Conservation (phyloP, 2,113 vertebrate genomes). For the Zosterops borbonicus region DNA sequence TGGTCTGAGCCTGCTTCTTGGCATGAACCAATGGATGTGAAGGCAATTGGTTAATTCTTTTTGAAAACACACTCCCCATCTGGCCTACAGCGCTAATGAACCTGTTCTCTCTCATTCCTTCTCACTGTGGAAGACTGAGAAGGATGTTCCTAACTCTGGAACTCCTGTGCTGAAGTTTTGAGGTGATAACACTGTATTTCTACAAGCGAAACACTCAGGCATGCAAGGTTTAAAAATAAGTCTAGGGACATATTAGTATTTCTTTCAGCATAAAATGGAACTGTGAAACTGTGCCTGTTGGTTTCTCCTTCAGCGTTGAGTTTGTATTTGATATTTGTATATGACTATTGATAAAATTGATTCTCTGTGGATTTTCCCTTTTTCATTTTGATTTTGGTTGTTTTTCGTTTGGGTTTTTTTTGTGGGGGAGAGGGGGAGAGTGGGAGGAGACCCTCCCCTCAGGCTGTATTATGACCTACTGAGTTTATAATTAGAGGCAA, state of each 20-base stretch:
- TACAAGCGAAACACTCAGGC: background rate
- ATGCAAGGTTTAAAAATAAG: background rate
- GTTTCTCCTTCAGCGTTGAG: background rate
- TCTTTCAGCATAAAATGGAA: background rate
- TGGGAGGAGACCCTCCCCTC: too few relatives aligned
- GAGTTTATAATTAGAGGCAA: constrained; percentile 3
- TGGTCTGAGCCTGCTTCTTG: background rate
- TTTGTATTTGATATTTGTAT: background rate
- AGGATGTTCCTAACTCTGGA: background rate
- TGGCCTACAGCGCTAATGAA: background rate
- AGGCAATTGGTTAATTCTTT: background rate
- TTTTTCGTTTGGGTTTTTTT: background rate
- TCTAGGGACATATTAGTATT: background rate
- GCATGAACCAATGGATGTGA: background rate
- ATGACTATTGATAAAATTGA: background rate
- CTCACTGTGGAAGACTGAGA: background rate
- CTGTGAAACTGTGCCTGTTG: background rate
- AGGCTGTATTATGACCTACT: background rate
- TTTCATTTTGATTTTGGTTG: background rate
- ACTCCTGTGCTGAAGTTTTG: background rate
- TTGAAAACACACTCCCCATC: background rate
- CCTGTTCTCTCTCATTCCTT: background rate
- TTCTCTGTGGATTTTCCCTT: background rate
- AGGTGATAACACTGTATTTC: accelerated
- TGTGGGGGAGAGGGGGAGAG: accelerated